These are phyloP conservation scores for Botia kubotai DNA, from an alignment of 2,797 vertebrate species.

Conservation along the genomic window DNA sequence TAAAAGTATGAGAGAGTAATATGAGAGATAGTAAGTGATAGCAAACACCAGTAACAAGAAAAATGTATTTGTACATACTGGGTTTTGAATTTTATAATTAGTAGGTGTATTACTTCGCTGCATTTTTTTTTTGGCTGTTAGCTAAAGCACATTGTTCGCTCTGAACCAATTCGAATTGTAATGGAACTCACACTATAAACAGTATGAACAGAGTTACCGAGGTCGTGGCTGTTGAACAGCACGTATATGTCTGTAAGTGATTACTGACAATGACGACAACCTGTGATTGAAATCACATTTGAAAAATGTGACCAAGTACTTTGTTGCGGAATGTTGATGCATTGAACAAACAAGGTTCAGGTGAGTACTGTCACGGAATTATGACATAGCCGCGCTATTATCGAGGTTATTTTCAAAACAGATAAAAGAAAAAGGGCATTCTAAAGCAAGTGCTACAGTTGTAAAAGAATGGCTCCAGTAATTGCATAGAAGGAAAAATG, in stretches of 20 bases:
- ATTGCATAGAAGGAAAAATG: neutral
- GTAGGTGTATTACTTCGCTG: neutral
- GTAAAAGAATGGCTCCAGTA: neutral
- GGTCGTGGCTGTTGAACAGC: neutral
- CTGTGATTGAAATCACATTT: neutral
- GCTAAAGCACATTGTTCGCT: neutral
- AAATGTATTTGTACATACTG: neutral
- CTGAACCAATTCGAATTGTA: conserved; percentile 34
- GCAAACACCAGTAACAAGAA: neutral
- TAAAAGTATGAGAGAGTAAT: neutral
- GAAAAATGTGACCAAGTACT: neutral
- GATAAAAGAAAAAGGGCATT: neutral
- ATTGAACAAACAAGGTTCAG: neutral
- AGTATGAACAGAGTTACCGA: neutral
- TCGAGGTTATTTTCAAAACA: neutral
- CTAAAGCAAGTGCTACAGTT: neutral
- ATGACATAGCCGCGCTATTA: neutral
- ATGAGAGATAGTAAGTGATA: neutral
- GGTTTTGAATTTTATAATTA: neutral
- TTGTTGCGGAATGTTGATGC: neutral
- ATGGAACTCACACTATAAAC: conserved; percentile 23
- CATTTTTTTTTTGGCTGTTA: neutral
- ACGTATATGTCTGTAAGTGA: neutral
- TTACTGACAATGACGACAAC: conserved; percentile 11
- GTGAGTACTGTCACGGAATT: too few species aligned